Evolutionary conservation across 2,113 vertebrate species (phyloP).

Genomic region (Pimephales promelas): DNA sequence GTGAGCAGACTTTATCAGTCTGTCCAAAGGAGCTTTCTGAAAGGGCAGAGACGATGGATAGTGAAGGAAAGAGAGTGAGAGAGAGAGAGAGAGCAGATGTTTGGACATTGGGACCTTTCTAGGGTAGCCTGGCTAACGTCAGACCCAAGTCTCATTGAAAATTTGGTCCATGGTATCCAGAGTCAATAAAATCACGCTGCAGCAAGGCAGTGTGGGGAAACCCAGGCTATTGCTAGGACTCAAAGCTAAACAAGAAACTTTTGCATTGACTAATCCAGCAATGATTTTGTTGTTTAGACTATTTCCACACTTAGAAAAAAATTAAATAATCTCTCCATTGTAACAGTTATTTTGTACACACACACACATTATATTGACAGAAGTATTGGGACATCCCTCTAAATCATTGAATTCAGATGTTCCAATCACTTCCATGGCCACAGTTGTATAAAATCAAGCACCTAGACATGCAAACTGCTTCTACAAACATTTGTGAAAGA

Average conservation of each 20-base stretch:
- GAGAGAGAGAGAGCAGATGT: conserved; percentile 9
- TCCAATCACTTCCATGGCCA: no score
- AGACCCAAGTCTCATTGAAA: no score
- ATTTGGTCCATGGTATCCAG: no score
- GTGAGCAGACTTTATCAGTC: conserved; percentile 60
- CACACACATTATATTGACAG: no score
- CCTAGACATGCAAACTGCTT: no score
- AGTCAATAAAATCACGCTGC: no score
- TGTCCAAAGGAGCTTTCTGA: conserved; percentile 66
- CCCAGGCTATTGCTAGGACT: conserved; percentile 5
- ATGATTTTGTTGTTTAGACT: background rate
- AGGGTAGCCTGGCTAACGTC: no score
- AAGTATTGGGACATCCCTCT: no score
- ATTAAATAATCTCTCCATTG: background rate
- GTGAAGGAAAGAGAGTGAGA: conserved; percentile 32
- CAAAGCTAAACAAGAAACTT: background rate
- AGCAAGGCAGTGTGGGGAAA: no score
- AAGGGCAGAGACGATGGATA: conserved; percentile 65
- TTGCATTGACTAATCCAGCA: background rate
- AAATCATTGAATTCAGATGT: no score
- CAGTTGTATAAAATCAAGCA: no score
- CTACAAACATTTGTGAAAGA: no score
- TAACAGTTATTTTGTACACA: background rate
- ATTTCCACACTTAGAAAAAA: background rate
- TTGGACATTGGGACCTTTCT: conserved; percentile 18